These are phyloP conservation scores for Micronisus gabar DNA, from an alignment of 2,113 vertebrate species.

Conservation along the genomic window DNA sequence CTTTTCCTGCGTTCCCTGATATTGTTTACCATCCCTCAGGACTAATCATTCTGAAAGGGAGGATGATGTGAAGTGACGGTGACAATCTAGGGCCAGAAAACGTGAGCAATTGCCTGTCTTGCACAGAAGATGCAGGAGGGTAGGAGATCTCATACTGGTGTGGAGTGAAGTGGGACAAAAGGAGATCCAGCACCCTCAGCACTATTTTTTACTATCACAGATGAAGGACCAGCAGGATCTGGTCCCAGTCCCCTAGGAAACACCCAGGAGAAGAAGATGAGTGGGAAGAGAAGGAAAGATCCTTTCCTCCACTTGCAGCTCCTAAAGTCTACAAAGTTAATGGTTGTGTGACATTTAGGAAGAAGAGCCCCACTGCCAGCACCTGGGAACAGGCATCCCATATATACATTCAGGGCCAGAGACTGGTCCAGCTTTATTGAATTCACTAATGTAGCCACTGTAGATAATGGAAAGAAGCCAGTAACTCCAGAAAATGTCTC, in stretches of 20 bases:
- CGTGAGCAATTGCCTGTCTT: not conserved
- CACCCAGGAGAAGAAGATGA: not conserved
- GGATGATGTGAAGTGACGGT: not conserved
- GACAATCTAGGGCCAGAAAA: not conserved
- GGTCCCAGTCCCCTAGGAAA: not conserved
- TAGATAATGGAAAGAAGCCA: not conserved
- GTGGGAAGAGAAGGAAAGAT: not conserved
- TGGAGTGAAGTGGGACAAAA: not conserved
- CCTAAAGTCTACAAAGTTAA: not conserved
- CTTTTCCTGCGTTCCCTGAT: not conserved
- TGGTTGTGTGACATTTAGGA: not conserved
- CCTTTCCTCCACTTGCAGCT: not conserved
- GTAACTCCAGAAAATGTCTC: not conserved
- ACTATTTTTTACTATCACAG: not conserved
- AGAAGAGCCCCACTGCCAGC: no score
- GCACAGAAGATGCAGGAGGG: not conserved
- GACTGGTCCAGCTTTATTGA: not conserved
- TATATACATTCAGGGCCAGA: not conserved
- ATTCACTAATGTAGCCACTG: not conserved
- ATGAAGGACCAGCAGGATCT: not conserved
- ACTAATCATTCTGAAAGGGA: not conserved
- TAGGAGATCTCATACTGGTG: not conserved
- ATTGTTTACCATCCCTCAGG: not conserved
- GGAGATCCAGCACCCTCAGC: not conserved
- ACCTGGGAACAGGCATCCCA: fast-evolving